phyloP scores from a whole-genome alignment of 2,888 invertebrate species.

The Scaptomyza polygonia region DNA sequence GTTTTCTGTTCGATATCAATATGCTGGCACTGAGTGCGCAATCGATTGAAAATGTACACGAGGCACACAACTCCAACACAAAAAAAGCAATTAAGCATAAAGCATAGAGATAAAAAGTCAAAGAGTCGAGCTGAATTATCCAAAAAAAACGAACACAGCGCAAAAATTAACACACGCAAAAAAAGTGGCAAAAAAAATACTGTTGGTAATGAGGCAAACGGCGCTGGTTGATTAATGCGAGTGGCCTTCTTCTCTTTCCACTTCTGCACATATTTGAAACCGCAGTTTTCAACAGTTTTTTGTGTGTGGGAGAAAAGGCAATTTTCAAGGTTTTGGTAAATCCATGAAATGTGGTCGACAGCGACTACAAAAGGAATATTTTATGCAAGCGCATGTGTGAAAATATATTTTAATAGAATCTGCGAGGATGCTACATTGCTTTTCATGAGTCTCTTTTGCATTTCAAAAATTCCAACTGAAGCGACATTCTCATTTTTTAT shows the following conservation, averaged over 20 bases:
- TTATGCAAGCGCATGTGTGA: slow-evolving; percentile 61
- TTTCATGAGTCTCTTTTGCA: slow-evolving; percentile 47
- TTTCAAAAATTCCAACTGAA: slow-evolving; percentile 49
- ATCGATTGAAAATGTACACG: slow-evolving; percentile 38
- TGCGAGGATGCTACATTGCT: slow-evolving; percentile 24
- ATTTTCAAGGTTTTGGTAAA: slow-evolving; percentile 64
- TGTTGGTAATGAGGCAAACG: slow-evolving; percentile 50
- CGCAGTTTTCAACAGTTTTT: slow-evolving; percentile 48
- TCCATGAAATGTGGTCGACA: slow-evolving; percentile 64
- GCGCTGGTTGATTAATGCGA: slow-evolving; percentile 56
- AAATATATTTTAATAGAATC: slow-evolving; percentile 64
- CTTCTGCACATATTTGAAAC: slow-evolving; percentile 27
- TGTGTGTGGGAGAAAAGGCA: slow-evolving; percentile 23
- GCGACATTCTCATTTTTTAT: slow-evolving; percentile 62
- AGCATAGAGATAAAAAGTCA: slow-evolving; percentile 65
- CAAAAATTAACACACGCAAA: slow-evolving; percentile 45
- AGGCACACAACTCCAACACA: slow-evolving; percentile 25
- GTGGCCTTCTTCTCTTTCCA: slow-evolving; percentile 23
- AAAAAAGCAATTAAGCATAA: slow-evolving; percentile 69
- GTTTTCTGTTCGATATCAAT: slow-evolving; percentile 60
- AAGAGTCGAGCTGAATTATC: slow-evolving; percentile 41
- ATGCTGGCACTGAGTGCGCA: slow-evolving; percentile 29
- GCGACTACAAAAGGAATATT: slow-evolving; percentile 65
- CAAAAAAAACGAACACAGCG: slow-evolving; percentile 24
- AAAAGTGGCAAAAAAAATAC: slow-evolving; percentile 10